A percentile compares a stretch with the other conserved stretches of the same genome.
These are phyloP conservation scores for Microvelia longipes DNA, from an alignment of 1,140 invertebrate species.

Conservation along the genomic window DNA sequence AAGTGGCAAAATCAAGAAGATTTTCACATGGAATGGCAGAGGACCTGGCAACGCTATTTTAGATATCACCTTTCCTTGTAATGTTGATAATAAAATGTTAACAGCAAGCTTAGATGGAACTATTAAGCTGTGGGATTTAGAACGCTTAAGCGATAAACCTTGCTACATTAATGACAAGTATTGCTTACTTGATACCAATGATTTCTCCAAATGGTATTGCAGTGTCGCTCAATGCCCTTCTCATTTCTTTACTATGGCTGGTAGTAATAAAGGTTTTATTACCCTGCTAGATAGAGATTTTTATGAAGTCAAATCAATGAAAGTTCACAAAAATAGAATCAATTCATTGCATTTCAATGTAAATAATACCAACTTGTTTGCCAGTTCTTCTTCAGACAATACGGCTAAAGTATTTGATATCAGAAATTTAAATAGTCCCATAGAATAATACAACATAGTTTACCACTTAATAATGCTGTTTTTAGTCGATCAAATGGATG, in stretches of 20 bases:
- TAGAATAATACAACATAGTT: conserved; percentile 11
- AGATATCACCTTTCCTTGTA: background rate
- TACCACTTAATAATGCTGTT: conserved; percentile 12
- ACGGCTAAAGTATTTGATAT: conserved; percentile 17
- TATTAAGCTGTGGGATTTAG: conserved; percentile 9
- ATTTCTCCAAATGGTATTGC: conserved; percentile 8
- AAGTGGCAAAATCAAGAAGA: background rate
- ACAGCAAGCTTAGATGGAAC: conserved; percentile 12
- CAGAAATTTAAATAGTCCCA: conserved; percentile 1
- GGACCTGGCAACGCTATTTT: background rate
- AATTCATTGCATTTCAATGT: conserved; percentile 7
- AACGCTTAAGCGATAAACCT: background rate
- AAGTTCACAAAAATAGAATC: conserved; percentile 12
- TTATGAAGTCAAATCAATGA: background rate
- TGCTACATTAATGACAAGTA: too few relatives aligned
- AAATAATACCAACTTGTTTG: conserved; percentile 6
- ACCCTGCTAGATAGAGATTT: conserved; percentile 10
- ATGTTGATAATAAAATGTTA: conserved; percentile 2
- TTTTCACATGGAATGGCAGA: background rate
- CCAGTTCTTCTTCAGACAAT: conserved; percentile 13
- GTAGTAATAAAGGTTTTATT: conserved; percentile 7
- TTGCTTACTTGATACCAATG: background rate
- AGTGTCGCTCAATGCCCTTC: conserved; percentile 2
- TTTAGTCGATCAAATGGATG: conserved; percentile 15
- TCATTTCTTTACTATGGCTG: conserved; percentile 7